Percentiles rank a stretch among this genome's conserved stretches.
phyloP scores from a whole-genome alignment of 2,888 invertebrate species.

The Meiosimyza platycephala region DNA sequence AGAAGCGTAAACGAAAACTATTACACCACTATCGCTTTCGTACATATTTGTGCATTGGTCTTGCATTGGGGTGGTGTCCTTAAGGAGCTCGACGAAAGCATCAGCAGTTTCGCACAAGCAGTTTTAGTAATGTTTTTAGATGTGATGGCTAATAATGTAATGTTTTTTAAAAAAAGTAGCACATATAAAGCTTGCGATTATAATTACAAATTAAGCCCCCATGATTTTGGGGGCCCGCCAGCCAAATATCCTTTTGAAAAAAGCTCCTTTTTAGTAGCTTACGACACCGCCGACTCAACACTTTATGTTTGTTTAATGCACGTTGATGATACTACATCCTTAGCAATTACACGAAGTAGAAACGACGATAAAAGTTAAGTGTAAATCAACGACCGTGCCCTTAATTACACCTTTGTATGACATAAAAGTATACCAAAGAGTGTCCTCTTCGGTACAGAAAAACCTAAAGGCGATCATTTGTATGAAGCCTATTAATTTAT shows the following conservation, averaged over 20 bases:
- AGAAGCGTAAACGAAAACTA: constrained; percentile 47
- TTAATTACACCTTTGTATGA: not conserved
- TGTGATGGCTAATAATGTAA: constrained; percentile 68
- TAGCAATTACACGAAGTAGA: constrained; percentile 33
- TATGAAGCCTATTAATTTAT: not conserved
- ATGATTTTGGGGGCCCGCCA: constrained; percentile 67
- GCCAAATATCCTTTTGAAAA: constrained; percentile 32
- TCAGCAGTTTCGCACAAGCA: not conserved
- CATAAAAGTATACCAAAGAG: not conserved
- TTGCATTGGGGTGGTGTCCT: not conserved
- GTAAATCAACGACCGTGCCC: constrained; percentile 35
- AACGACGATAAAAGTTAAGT: constrained; percentile 56
- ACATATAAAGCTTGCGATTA: constrained; percentile 48
- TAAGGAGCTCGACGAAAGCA: not conserved
- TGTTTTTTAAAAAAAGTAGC: constrained; percentile 54
- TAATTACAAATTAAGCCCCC: constrained; percentile 65
- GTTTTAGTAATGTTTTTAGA: constrained; percentile 63
- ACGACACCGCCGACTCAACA: constrained; percentile 23
- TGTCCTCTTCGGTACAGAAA: not conserved
- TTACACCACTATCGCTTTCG: constrained; percentile 25
- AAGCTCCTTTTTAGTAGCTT: constrained; percentile 33
- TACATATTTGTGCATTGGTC: too few relatives aligned
- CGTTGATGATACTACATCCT: not conserved
- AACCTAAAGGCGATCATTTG: not conserved
- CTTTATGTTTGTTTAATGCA: constrained; percentile 2